Conservation (phyloP, 2,113 vertebrate species). For the Pavo muticus region DNA sequence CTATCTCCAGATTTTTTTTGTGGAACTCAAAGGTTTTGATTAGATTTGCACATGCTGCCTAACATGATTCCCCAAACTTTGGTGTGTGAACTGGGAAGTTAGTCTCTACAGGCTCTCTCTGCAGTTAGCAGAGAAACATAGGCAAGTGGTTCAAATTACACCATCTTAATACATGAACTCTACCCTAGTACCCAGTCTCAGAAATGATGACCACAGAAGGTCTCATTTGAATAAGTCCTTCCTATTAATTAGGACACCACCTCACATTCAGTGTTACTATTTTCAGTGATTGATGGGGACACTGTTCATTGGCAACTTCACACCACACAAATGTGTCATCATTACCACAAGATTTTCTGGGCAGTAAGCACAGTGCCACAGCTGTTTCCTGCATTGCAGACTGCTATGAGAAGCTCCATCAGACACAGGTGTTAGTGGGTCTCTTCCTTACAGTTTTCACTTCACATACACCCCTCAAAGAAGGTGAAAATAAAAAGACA, state of each 20-base stretch:
- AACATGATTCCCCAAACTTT: neutral
- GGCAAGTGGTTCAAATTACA: neutral
- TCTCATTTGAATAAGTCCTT: neutral
- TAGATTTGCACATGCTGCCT: neutral
- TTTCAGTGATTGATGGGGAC: neutral
- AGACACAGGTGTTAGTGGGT: neutral
- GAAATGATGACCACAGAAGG: neutral
- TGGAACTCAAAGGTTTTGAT: neutral
- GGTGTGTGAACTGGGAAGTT: neutral
- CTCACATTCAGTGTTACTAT: neutral
- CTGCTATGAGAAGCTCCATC: neutral
- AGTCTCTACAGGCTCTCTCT: neutral
- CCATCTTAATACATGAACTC: neutral
- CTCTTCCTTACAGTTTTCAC: neutral
- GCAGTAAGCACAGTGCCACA: neutral
- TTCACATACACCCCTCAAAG: neutral
- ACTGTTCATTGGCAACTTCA: neutral
- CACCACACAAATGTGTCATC: rapidly evolving
- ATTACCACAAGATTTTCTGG: neutral
- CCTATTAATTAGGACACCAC: neutral
- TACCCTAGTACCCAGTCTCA: neutral
- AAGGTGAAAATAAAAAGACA: neutral
- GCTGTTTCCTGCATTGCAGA: neutral
- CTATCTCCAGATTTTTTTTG: neutral
- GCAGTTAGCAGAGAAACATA: neutral